These are phyloP conservation scores for Leiothrix lutea DNA, from an alignment of 2,113 vertebrate genomes.

Conservation along the genomic window DNA sequence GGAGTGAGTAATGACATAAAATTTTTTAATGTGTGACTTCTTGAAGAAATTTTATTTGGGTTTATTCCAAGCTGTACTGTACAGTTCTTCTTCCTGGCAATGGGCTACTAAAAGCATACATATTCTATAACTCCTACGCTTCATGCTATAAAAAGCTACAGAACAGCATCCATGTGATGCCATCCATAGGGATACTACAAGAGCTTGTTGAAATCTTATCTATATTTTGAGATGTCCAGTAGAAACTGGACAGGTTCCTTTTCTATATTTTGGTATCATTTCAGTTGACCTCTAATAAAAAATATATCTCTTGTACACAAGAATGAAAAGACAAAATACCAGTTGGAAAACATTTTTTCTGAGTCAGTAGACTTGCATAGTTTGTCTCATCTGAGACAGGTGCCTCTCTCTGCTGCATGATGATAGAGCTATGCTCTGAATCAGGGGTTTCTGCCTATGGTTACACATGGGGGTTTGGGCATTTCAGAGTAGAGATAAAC, in stretches of 20 bases:
- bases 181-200: conserved; percentile 23
- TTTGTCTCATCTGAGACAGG: background rate
- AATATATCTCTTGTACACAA: background rate
- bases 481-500: background rate
- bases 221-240: background rate
- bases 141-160: conserved; percentile 30
- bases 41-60: background rate
- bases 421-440: background rate
- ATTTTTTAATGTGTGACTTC: background rate
- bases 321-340: background rate
- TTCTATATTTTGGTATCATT: background rate
- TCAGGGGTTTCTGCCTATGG: background rate
- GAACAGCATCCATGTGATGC: conserved; percentile 8
- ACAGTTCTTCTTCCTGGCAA: conserved; percentile 26
- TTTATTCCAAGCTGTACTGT: conserved; percentile 25
- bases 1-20: background rate
- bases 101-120: conserved; percentile 17
- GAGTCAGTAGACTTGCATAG: background rate
- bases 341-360: background rate
- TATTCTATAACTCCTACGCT: conserved; percentile 47
- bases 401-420: background rate
- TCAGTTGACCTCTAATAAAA: background rate
- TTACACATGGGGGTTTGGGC: background rate
- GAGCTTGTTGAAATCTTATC: background rate
- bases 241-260: background rate